Evolutionary conservation across 2,888 invertebrate species (phyloP).

Genomic region (Argyra leucocephala): DNA sequence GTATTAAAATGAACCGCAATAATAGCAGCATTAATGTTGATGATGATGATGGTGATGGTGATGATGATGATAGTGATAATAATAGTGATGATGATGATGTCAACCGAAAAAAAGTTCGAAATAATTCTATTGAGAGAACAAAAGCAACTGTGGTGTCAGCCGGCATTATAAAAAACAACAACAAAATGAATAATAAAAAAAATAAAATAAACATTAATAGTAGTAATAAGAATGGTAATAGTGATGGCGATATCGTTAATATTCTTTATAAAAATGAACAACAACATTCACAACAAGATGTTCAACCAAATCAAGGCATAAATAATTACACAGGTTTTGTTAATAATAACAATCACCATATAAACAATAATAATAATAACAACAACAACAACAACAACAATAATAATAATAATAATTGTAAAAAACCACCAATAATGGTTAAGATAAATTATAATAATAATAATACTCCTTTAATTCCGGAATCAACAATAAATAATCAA

Average conservation of each 20-base stretch:
- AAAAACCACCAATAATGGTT: constrained; percentile 7
- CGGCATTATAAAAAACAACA: neutral
- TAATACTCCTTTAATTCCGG: neutral
- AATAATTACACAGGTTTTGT: neutral
- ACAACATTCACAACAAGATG: neutral
- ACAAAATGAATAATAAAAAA: neutral
- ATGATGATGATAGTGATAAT: constrained; percentile 1
- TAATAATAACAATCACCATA: neutral
- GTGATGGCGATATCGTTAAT: too few species aligned
- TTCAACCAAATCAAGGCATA: neutral
- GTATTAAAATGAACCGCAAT: constrained; percentile 3
- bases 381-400: neutral
- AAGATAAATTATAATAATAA: constrained; percentile 8
- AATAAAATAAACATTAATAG: neutral
- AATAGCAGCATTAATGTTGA: neutral
- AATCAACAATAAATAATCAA: neutral
- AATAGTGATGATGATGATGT: neutral
- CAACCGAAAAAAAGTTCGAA: neutral
- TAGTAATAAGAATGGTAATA: too few species aligned
- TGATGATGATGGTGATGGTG: neutral
- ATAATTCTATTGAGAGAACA: neutral
- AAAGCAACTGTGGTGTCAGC: neutral
- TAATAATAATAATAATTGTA: constrained; percentile 9
- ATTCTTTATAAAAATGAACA: neutral
- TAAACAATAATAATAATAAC: neutral